Base-by-base conservation (phyloP, 2,113 vertebrate species). In the Siphamia tubifer region DNA sequence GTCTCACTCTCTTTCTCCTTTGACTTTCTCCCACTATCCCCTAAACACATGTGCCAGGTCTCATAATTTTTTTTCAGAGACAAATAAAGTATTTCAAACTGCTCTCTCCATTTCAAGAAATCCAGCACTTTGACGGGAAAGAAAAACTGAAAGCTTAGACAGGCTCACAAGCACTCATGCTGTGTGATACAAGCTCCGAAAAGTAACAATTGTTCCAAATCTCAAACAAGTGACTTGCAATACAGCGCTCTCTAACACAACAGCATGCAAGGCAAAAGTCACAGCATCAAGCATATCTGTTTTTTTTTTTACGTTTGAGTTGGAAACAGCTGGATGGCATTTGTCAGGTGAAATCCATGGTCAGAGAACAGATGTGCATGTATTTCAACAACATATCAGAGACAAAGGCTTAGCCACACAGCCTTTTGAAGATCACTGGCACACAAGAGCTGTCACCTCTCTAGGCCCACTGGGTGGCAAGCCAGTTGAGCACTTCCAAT, bases 391-490 rank as follows among this genome's bases (percentile, higher is more conserved):
- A 72, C 76, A 85, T 83, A 87, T 91, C 81, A 79, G 82, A 88
- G 82, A 81, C 76, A 79, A 90, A 92, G 92, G 93, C 94, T 95
- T 92, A 95, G 93, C 96, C 96, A 96, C 94, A 94, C 87, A 89
- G 96, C 96, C 96, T 96, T 99, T 97, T 95, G 95, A 96, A 95
- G 96, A 95, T 96, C 96, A 98, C 96, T 99, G 97, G 96, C 97
- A 99, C 97, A 98, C 95, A 93, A 94, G 84, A 94, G 93, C 93
- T 94, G 95, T 96, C 97, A 96, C 93, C 96, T 98, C 95, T 98
- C 96, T 98, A 98, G 92, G 95, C 95, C 88, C 95, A 98, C 97
- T 98, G 96, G 96, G 96, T 93, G 96, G 96, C 95, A 97, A 86
- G 95, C 95, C 97, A 98, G 96, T 95, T 94, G 95, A 95, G 95